Conservation (phyloP, 2,888 invertebrate species). For the Tetragnatha montana region DNA sequence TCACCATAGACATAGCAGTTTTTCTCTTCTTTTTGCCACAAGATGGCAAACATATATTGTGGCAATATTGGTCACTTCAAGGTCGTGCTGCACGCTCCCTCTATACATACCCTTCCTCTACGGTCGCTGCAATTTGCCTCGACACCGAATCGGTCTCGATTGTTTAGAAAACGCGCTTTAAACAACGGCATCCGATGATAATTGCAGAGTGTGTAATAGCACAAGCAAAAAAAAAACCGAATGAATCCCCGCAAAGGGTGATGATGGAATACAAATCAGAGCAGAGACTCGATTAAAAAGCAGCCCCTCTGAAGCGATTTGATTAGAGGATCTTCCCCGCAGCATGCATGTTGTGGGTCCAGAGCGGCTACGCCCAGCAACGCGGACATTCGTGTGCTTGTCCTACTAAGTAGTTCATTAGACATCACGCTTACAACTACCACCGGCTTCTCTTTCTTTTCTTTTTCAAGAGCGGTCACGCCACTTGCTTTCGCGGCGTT, state of each 20-base stretch:
- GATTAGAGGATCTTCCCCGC: conserved; percentile 62
- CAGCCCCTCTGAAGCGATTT: conserved; percentile 30
- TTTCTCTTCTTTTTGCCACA: no score
- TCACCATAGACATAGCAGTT: no score
- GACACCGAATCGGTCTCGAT: not conserved
- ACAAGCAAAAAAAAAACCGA: not conserved
- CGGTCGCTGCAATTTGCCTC: no score
- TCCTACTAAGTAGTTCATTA: conserved; percentile 70
- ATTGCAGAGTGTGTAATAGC: not conserved
- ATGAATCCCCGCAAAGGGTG: no score
- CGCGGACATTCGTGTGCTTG: conserved; percentile 68
- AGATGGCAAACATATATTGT: no score
- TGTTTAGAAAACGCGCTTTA: not conserved
- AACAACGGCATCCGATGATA: not conserved
- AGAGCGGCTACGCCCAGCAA: conserved; percentile 69
- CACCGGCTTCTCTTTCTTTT: conserved; percentile 19
- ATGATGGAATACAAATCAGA: no score
- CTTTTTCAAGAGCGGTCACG: conserved; percentile 58
- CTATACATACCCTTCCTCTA: no score
- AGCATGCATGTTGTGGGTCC: conserved; percentile 56
- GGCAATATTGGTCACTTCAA: no score
- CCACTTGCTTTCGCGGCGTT: conserved; percentile 28
- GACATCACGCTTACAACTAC: conserved; percentile 59
- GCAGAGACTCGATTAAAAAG: no score
- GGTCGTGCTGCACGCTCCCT: no score